A percentile compares a stretch with the other conserved stretches of the same genome.
Conservation (phyloP, 23 tunicate genomes). For the Styela plicata region DNA sequence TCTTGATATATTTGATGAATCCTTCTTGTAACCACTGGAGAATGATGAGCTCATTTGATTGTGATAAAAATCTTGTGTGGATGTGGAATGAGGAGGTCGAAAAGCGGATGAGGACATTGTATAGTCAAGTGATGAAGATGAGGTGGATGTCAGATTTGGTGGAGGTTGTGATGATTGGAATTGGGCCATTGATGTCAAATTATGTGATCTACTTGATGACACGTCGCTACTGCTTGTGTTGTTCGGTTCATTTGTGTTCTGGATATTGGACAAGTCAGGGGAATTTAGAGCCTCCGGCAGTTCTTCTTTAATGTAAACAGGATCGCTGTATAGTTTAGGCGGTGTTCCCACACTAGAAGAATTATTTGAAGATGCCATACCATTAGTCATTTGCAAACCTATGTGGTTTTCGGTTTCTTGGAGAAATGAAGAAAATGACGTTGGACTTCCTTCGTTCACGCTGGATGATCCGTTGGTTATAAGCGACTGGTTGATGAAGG, state of each 20-base stretch:
- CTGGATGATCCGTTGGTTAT: background rate
- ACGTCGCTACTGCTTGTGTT: background rate
- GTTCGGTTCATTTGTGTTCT: background rate
- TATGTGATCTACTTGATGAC: slow-evolving; percentile 1
- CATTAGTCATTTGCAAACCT: slow-evolving; percentile 23
- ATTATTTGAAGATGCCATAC: slow-evolving; percentile 18
- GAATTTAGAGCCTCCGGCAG: background rate
- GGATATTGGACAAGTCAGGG: background rate
- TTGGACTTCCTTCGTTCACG: background rate
- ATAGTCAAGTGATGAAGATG: slow-evolving; percentile 24
- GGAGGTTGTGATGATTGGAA: slow-evolving; percentile 18
- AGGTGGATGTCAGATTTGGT: slow-evolving; percentile 4
- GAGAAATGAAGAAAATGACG: slow-evolving; percentile 34
- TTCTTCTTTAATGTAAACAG: slow-evolving; percentile 23
- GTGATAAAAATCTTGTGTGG: slow-evolving; percentile 5
- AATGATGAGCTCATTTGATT: slow-evolving; percentile 12
- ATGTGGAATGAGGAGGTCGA: slow-evolving; percentile 19
- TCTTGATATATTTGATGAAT: background rate
- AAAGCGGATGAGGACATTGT: slow-evolving; percentile 28
- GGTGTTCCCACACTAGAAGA: slow-evolving; percentile 13
- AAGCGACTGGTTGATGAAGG: slow-evolving; percentile 21
- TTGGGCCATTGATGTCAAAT: slow-evolving; percentile 9
- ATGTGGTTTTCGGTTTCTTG: slow-evolving; percentile 24
- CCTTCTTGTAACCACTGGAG: background rate
- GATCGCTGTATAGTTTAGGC: slow-evolving; percentile 20